These are phyloP conservation scores for Lycopodina hypogea DNA, from an alignment of 37 sponge, comb jelly and placozoan species.

Conservation along the genomic window DNA sequence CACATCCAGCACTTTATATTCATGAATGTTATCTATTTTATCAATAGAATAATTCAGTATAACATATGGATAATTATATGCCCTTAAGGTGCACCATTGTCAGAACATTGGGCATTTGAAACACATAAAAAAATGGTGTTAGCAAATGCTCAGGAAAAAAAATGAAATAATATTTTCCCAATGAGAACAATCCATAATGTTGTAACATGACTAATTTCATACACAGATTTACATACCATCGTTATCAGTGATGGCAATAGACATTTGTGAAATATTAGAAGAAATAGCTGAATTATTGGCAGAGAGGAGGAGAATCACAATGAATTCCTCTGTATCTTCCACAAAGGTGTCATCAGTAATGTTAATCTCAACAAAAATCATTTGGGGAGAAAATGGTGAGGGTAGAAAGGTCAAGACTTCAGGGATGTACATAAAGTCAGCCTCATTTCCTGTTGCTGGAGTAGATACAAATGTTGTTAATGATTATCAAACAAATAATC, in stretches of 20 bases:
- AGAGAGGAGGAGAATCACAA: neutral
- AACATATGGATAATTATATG: no score
- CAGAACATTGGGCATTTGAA: no score
- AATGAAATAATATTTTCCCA: no score
- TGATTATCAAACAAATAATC: no score
- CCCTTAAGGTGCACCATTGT: no score
- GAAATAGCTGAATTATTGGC: neutral
- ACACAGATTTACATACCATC: slow-evolving; percentile 13
- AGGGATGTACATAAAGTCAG: neutral
- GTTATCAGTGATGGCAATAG: neutral
- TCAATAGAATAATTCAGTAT: no score
- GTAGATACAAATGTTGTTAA: neutral
- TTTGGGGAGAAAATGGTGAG: neutral
- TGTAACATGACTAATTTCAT: no score
- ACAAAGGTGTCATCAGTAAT: neutral
- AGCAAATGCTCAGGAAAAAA: no score
- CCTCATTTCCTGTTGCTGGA: neutral
- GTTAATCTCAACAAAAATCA: neutral
- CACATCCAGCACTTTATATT: no score
- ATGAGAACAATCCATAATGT: no score
- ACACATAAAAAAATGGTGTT: no score
- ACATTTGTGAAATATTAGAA: neutral
- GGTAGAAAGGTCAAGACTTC: neutral
- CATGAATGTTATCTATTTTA: no score
- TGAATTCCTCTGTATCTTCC: neutral